Percentiles rank a stretch among this genome's conserved stretches.
phyloP scores from a whole-genome alignment of 2,888 invertebrate species.

The Eristalis pertinax region DNA sequence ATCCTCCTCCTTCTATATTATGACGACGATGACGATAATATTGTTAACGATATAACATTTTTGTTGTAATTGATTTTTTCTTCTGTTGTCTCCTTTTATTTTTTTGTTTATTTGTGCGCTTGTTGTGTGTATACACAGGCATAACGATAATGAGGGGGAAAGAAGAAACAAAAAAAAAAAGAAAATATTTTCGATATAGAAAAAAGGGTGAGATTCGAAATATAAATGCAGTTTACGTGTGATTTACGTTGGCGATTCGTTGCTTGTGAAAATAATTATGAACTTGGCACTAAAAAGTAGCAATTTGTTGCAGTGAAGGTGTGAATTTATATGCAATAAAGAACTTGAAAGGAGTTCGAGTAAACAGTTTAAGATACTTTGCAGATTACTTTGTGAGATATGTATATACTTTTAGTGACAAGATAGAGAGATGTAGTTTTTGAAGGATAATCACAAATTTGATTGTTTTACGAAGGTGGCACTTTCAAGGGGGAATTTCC shows the following conservation, averaged over 20 bases:
- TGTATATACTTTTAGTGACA: background rate
- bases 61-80: constrained; percentile 7
- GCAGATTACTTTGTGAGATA: background rate
- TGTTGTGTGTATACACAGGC: background rate
- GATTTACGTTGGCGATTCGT: constrained; percentile 18
- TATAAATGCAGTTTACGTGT: constrained; percentile 25
- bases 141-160: background rate
- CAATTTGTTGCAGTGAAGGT: constrained; percentile 8
- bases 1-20: background rate
- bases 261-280: constrained; percentile 35
- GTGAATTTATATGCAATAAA: constrained; percentile 20
- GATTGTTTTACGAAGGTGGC: background rate
- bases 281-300: constrained; percentile 20
- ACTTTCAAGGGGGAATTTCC: background rate
- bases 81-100: background rate
- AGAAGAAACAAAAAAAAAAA: too few relatives aligned
- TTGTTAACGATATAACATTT: constrained; percentile 9
- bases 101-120: background rate
- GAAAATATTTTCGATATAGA: constrained; percentile 1
- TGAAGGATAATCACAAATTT: constrained; percentile 16
- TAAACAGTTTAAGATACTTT: constrained; percentile 17
- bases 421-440: background rate
- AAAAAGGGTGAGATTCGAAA: constrained; percentile 16
- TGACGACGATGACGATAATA: constrained; percentile 33
- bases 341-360: constrained; percentile 11